Conservation (phyloP, 2,113 vertebrate genomes). For the Brachyistius frenatus region DNA sequence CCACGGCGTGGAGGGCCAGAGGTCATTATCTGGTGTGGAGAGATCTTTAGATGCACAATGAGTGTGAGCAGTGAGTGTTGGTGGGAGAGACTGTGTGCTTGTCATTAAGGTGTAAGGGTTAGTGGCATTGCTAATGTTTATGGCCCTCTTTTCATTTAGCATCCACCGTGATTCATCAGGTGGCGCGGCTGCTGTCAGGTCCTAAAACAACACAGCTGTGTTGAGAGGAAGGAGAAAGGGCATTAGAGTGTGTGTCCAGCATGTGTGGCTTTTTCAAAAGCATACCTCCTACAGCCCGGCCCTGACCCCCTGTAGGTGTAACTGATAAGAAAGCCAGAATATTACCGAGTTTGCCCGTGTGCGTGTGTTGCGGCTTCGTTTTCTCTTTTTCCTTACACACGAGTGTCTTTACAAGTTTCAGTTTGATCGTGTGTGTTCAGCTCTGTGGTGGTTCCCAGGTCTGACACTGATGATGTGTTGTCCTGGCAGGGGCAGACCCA, state of each 20-base stretch:
- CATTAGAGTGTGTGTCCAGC: slow-evolving; percentile 21
- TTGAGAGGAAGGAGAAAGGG: slow-evolving; percentile 34
- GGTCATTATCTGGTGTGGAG: slow-evolving; percentile 47
- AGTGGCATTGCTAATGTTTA: slow-evolving; percentile 57
- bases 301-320: slow-evolving; percentile 36
- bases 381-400: too few relatives aligned
- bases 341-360: slow-evolving; percentile 1
- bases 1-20: slow-evolving; percentile 20
- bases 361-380: neutral
- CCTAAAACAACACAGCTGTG: slow-evolving; percentile 87
- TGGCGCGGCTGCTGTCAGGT: slow-evolving; percentile 81
- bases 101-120: slow-evolving; percentile 16
- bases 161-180: slow-evolving; percentile 83
- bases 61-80: slow-evolving; percentile 4
- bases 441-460: slow-evolving; percentile 22
- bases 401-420: too few relatives aligned
- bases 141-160: slow-evolving; percentile 44
- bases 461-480: slow-evolving; percentile 69
- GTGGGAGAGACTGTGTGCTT: neutral
- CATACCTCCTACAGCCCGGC: slow-evolving; percentile 69
- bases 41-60: slow-evolving; percentile 42
- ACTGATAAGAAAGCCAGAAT: slow-evolving; percentile 52
- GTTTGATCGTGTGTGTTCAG: neutral
- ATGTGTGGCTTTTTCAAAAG: slow-evolving; percentile 82
- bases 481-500: slow-evolving; percentile 35